Evolutionary conservation across 2,113 vertebrate genomes (phyloP).

Genomic region (Epinephelus fuscoguttatus): DNA sequence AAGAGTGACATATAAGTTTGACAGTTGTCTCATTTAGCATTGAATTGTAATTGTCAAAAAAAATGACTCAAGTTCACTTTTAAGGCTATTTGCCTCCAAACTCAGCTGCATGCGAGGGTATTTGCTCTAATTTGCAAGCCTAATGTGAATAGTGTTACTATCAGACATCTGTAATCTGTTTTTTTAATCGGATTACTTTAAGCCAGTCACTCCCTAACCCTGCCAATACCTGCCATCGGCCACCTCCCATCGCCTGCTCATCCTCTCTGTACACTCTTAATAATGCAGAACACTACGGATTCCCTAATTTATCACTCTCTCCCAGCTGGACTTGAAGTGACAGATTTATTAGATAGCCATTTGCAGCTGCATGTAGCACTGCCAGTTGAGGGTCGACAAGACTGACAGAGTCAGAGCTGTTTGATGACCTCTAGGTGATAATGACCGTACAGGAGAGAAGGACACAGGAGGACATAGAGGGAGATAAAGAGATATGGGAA

Average conservation of each 20-base stretch:
- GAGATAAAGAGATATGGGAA: slow-evolving; percentile 57
- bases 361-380: slow-evolving; percentile 53
- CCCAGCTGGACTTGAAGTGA: slow-evolving; percentile 75
- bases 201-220: slow-evolving; percentile 42
- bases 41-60: not conserved
- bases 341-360: slow-evolving; percentile 79
- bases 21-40: not conserved
- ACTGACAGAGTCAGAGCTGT: slow-evolving; percentile 70
- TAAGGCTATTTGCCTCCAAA: not conserved
- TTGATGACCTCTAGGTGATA: slow-evolving; percentile 77
- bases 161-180: slow-evolving; percentile 68
- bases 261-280: slow-evolving; percentile 59
- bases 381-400: slow-evolving; percentile 54
- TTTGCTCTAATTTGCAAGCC: slow-evolving; percentile 26
- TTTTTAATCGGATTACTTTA: slow-evolving; percentile 66
- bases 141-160: slow-evolving; percentile 47
- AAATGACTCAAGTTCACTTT: not conserved
- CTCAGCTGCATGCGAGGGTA: not conserved
- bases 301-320: slow-evolving; percentile 67
- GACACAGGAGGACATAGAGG: slow-evolving; percentile 67
- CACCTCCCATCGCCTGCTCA: slow-evolving; percentile 33
- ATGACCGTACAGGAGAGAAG: slow-evolving; percentile 68
- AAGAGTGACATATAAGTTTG: not conserved
- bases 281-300: slow-evolving; percentile 50
- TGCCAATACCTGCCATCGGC: slow-evolving; percentile 49